Evolutionary conservation across 1,140 invertebrate genomes (phyloP).

Genomic region (Drosophila busckii): DNA sequence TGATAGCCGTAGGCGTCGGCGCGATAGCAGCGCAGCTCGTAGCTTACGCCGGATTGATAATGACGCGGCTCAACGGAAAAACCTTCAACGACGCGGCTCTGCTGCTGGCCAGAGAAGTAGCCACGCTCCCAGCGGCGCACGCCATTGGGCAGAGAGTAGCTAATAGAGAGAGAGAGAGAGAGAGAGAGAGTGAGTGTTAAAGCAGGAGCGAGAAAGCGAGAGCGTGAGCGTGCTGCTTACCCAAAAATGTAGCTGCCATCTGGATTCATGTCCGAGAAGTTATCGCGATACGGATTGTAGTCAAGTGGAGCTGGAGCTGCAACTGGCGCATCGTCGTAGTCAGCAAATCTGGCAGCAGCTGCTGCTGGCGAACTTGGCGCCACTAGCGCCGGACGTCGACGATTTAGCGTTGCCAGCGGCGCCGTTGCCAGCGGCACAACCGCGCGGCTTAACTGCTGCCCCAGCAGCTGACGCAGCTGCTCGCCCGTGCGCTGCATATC

Average conservation of each 20-base stretch:
- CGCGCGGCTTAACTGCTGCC: conserved; percentile 39
- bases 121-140: conserved; percentile 61
- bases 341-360: conserved; percentile 34
- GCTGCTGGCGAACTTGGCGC: conserved; percentile 29
- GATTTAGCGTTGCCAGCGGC: conserved; percentile 13
- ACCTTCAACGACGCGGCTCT: conserved; percentile 47
- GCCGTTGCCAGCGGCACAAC: conserved; percentile 43
- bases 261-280: conserved; percentile 52
- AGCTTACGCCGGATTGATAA: conserved; percentile 8
- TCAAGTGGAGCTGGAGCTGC: not conserved
- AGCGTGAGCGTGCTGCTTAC: conserved; percentile 18
- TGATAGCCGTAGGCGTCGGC: conserved; percentile 52
- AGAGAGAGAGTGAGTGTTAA: not conserved
- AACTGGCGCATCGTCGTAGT: not conserved
- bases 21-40: conserved; percentile 56
- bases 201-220: not conserved
- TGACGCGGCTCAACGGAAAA: conserved; percentile 54
- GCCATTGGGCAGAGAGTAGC: conserved; percentile 54
- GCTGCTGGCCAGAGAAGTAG: conserved; percentile 22
- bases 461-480: conserved; percentile 37
- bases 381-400: conserved; percentile 36
- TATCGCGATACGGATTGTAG: conserved; percentile 60
- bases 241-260: conserved; percentile 60
- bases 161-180: not conserved
- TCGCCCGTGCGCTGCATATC: conserved; percentile 20